Evolutionary conservation across 2,797 vertebrate species (phyloP).

Genomic region (Darevskia mixta): DNA sequence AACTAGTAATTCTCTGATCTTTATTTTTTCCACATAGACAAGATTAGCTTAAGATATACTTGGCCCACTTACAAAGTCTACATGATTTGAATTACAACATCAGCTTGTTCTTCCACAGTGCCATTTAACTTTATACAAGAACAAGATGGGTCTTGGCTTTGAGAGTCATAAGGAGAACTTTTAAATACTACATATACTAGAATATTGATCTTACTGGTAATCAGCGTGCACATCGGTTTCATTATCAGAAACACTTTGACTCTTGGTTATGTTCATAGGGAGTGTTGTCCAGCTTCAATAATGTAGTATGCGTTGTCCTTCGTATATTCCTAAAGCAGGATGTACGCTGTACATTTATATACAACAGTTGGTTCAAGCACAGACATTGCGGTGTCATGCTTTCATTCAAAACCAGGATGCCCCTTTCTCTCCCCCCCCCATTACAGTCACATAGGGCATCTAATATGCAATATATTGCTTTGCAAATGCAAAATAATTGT

Average conservation of each 20-base stretch:
- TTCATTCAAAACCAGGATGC: slow-evolving; percentile 79
- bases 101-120: slow-evolving; percentile 79
- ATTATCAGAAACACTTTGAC: slow-evolving; percentile 78
- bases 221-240: slow-evolving; percentile 85
- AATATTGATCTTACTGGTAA: slow-evolving; percentile 79
- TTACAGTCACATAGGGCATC: slow-evolving; percentile 77
- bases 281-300: slow-evolving; percentile 65
- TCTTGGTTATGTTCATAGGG: slow-evolving; percentile 73
- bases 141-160: slow-evolving; percentile 75
- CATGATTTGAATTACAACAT: slow-evolving; percentile 70
- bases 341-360: slow-evolving; percentile 81
- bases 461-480: slow-evolving; percentile 80
- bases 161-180: slow-evolving; percentile 77
- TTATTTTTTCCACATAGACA: slow-evolving; percentile 74
- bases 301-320: slow-evolving; percentile 69
- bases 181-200: slow-evolving; percentile 80
- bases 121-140: slow-evolving; percentile 82
- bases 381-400: slow-evolving; percentile 82
- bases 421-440: slow-evolving; percentile 58
- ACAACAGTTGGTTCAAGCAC: slow-evolving; percentile 75
- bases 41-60: slow-evolving; percentile 64
- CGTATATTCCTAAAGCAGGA: slow-evolving; percentile 76
- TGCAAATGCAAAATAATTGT: slow-evolving; percentile 77
- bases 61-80: slow-evolving; percentile 72
- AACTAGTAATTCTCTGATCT: slow-evolving; percentile 75